Base-by-base conservation (phyloP, 1,140 invertebrate species). In the Notospermus geniculatus region DNA sequence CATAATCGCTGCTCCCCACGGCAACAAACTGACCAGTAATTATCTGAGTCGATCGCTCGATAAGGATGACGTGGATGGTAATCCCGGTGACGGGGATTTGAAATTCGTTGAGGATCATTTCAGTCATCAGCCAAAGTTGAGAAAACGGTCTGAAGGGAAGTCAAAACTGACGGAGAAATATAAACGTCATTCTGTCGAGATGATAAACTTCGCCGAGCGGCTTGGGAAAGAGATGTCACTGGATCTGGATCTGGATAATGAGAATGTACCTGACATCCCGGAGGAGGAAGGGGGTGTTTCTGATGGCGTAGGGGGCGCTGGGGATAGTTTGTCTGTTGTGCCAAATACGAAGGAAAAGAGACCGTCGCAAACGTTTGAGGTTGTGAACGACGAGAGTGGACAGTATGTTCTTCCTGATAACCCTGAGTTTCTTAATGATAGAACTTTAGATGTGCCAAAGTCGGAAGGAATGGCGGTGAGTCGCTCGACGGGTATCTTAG, bases 1-100 rank as follows among this genome's bases (percentile, higher is more conserved):
- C 23, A 72, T 75, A 52, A 55, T 75, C 36, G 73, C 71, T 39
- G 68, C 73, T 17, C 67, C 64, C 28, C 70, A 36, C 15, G 32
- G 32, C 32, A 36, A 15, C 15, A 4, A 36, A 36, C 15, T 36
- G 32, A 50, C 46, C 46, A 27, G 25, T 9, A n/a, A n/a, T 50
- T 27, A 50, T 19, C n/a, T 27, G 25, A 23, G n/a, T 27, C 19
- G 46, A 7, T 19, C 25, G n/a, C 9, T 19, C 4, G 46, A 50
- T n/a, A 50, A 23, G n/a, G 46, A 50, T n/a, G 46, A 50, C 4
- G 25, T 5, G 4, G 46, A 5, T 7, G 5, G n/a, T 9, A 19
- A 27, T 23, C 4, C n/a, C 4, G 25, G 4, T 5, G 46, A 50
- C 4, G n/a, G 19, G 4, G 46, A 50, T 4, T 27, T 50, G n/a